phyloP scores from a whole-genome alignment of 2,888 invertebrate species.

The Cantharis rustica region DNA sequence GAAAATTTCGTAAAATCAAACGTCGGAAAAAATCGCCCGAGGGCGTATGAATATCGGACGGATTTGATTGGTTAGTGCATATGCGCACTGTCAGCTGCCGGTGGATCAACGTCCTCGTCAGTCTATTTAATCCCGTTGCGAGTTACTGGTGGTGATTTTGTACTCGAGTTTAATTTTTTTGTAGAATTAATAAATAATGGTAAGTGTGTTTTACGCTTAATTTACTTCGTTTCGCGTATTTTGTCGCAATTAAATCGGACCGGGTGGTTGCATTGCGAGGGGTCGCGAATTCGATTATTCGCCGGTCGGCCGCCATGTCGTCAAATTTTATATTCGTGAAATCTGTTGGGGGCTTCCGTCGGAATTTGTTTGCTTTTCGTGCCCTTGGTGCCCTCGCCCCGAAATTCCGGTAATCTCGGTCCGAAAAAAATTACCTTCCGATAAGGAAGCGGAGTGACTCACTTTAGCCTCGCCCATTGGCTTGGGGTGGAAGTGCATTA shows the following conservation, averaged over 20 bases:
- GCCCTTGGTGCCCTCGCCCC: not conserved
- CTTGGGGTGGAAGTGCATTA: constrained; percentile 25
- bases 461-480: constrained; percentile 36
- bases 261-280: not conserved
- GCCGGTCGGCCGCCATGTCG: constrained; percentile 46
- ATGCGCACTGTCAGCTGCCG: constrained; percentile 48
- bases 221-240: constrained; percentile 7
- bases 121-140: constrained; percentile 49
- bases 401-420: not conserved
- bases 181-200: constrained; percentile 50
- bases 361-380: not conserved
- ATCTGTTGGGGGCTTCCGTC: not conserved
- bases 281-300: constrained; percentile 16
- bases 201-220: constrained; percentile 40
- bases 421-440: not conserved
- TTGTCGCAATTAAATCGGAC: not conserved
- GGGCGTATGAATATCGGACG: constrained; percentile 24
- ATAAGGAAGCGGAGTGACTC: constrained; percentile 16
- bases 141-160: constrained; percentile 33
- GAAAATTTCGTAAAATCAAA: constrained; percentile 2
- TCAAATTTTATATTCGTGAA: not conserved
- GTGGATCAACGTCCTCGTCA: constrained; percentile 57
- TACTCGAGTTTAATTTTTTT: constrained; percentile 48
- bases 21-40: constrained; percentile 21
- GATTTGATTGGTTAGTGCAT: constrained; percentile 38